phyloP scores from a whole-genome alignment of 2,113 vertebrate genomes.

The Gymnarchus niloticus region DNA sequence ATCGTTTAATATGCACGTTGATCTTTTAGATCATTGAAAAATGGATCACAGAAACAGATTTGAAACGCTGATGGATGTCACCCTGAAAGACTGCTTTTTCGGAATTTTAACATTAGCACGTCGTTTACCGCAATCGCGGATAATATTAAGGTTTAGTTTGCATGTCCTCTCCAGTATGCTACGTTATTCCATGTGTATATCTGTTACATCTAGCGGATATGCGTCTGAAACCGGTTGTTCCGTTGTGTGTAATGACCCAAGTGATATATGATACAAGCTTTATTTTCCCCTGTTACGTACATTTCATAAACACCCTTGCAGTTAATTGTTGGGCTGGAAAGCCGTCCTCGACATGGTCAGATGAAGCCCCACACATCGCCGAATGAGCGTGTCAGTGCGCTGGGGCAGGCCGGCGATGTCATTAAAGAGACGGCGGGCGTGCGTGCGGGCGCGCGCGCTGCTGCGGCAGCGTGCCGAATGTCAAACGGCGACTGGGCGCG shows the following conservation, averaged over 20 bases:
- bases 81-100: neutral
- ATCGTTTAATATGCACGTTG: neutral
- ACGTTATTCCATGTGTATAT: neutral
- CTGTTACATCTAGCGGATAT: neutral
- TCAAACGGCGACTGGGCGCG: constrained; percentile 8
- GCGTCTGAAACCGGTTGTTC: neutral
- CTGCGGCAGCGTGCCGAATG: constrained; percentile 21
- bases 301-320: neutral
- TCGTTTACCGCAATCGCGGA: neutral
- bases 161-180: neutral
- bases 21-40: neutral
- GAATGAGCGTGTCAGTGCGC: neutral
- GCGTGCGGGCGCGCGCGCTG: neutral
- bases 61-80: neutral
- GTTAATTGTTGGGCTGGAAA: neutral
- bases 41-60: neutral
- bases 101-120: neutral
- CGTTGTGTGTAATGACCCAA: neutral
- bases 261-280: neutral
- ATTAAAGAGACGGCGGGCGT: neutral
- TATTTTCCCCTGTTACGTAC: neutral
- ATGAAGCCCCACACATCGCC: neutral
- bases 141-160: neutral
- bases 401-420: neutral
- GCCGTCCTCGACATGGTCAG: neutral